A percentile compares a stretch with the other conserved stretches of the same genome.
These are phyloP conservation scores for Carassius gibelio DNA, from an alignment of 2,113 vertebrate species.

Conservation along the genomic window DNA sequence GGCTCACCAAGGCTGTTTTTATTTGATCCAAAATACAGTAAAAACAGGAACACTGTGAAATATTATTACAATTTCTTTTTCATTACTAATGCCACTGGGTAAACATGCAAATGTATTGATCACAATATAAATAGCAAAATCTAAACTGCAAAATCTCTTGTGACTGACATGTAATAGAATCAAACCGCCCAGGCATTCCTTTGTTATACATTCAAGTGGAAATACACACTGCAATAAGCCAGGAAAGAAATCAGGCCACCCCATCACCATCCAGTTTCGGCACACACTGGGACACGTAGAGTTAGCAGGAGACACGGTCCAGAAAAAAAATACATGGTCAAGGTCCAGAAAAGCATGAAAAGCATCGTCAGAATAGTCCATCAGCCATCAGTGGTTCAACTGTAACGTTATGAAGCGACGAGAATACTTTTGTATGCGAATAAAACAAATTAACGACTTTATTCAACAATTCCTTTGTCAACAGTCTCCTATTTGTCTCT, in stretches of 20 bases:
- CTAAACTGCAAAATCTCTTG: background rate
- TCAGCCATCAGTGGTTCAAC: no score
- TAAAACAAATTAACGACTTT: no score
- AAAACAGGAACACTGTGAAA: background rate
- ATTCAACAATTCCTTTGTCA: no score
- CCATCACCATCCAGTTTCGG: conserved; percentile 32
- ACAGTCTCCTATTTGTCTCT: no score
- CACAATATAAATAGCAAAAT: background rate
- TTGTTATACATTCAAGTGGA: background rate
- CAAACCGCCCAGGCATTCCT: background rate
- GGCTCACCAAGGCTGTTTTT: background rate
- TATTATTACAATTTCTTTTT: background rate
- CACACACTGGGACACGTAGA: conserved; percentile 52
- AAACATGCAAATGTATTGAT: background rate
- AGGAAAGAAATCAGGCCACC: conserved; percentile 54
- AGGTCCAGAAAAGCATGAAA: no score
- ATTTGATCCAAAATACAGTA: background rate
- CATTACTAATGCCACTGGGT: background rate
- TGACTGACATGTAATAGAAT: background rate
- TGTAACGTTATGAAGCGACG: no score
- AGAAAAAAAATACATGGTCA: no score
- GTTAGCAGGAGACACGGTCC: conserved; percentile 7
- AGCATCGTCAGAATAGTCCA: no score
- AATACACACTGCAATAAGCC: background rate
- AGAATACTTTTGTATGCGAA: no score